Evolutionary conservation across 2,888 invertebrate species (phyloP), one percentile per base, ranked within the genome.

Genomic region (Amphipyra tragopoginis): DNA sequence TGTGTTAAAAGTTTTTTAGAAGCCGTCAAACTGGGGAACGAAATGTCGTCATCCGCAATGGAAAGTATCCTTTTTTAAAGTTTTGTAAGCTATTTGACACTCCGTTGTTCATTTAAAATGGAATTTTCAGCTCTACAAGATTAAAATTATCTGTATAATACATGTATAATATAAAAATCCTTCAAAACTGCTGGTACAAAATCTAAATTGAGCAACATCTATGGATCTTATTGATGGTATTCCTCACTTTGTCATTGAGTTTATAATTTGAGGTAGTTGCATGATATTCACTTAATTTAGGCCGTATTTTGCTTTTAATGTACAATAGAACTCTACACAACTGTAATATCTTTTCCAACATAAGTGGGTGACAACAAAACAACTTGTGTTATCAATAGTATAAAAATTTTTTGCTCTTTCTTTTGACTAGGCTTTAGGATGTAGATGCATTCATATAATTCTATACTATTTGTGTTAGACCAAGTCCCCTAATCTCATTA

Each of bases 21-120:
- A 90, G 69, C 87, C 87, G 84, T 89, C 96, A 96, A 96, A 94
- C 96, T 97, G 97, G 97, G 97, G 89, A 97, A 97, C 96, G 97
- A 97, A 95, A 97, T 97, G 97, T 97, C 97, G 86, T 96, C 97
- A 80, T 96, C 97, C 78, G 97, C 97, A 83, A 98, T 98, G 98
- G 98, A 98, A 96, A 98, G 98, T 98, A 97, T 97, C 97, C 97
- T 97, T 97, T 96, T 72, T 93, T 67, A 77, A 72, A 68, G 72
- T 63, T 75, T 65, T 33, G 39, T 44, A 73, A 63, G 52, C 2
- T 59, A 67, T 56, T 63, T 57, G 54, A 62, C 49, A 62, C 56
- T 67, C 15, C 29, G 8, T 47, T 64, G 34, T 44, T 58, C n/a
- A 8, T 40, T 38, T 44, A 47, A 50, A 50, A n/a, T 26, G 26